These are phyloP conservation scores for Vidua macroura DNA, from an alignment of 2,113 vertebrate genomes.

Conservation along the genomic window DNA sequence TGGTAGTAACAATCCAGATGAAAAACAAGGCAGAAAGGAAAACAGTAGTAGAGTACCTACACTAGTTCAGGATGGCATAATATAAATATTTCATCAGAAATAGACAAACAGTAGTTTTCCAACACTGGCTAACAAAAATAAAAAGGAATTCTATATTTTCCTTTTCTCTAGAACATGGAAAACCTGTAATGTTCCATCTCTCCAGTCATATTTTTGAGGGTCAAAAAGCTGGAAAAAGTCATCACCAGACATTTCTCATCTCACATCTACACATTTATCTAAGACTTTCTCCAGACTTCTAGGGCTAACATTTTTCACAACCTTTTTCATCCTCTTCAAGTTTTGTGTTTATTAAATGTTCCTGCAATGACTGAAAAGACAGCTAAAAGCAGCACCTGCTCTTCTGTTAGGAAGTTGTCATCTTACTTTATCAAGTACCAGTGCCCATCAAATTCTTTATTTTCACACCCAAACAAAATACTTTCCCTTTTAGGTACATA, in stretches of 20 bases:
- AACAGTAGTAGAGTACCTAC: neutral
- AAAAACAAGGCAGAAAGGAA: neutral
- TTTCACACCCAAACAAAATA: neutral
- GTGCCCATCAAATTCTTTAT: neutral
- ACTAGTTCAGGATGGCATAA: neutral
- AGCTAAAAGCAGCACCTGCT: neutral
- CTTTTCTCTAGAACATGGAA: neutral
- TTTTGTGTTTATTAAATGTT: neutral
- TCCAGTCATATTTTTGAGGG: neutral
- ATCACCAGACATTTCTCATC: neutral
- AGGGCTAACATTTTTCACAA: neutral
- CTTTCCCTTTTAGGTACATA: neutral
- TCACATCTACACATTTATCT: neutral
- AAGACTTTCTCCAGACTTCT: neutral
- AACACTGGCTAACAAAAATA: neutral
- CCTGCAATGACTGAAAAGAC: neutral
- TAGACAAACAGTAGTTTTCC: neutral
- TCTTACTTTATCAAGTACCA: neutral
- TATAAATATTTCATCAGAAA: neutral
- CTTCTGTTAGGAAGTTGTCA: neutral
- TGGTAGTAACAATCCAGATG: neutral
- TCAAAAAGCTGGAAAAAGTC: neutral
- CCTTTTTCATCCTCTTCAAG: neutral
- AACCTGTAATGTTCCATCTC: neutral
- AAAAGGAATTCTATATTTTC: neutral